Conservation (phyloP, 2,113 vertebrate species). For the Platysteira castanea region DNA sequence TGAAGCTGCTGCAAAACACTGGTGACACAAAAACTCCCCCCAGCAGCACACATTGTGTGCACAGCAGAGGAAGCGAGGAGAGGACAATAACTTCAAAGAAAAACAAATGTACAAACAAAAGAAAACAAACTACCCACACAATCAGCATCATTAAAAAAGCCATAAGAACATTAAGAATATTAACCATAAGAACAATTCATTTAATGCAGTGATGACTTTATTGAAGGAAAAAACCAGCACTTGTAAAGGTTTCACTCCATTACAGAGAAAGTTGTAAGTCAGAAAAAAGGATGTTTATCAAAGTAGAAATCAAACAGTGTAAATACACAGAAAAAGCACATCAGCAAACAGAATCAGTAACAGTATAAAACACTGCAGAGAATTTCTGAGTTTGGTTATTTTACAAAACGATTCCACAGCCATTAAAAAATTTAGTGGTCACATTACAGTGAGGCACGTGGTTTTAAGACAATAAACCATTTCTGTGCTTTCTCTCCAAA, state of each 20-base stretch:
- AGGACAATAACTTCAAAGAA: neutral
- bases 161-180: neutral
- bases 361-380: neutral
- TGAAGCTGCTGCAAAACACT: neutral
- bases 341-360: neutral
- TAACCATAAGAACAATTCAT: neutral
- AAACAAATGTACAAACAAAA: neutral
- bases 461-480: neutral
- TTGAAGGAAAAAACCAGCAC: neutral
- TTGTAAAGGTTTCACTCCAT: neutral
- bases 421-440: neutral
- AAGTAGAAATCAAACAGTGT: neutral
- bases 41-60: neutral
- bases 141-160: neutral
- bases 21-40: neutral
- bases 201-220: slow-evolving; percentile 46
- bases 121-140: neutral
- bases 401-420: neutral
- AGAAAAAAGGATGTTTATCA: neutral
- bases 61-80: neutral
- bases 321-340: slow-evolving; percentile 3
- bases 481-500: neutral
- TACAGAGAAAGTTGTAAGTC: neutral
- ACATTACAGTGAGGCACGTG: neutral
- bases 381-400: neutral